These are phyloP conservation scores for Protophormia terraenovae DNA, from an alignment of 2,888 invertebrate species.

Conservation along the genomic window DNA sequence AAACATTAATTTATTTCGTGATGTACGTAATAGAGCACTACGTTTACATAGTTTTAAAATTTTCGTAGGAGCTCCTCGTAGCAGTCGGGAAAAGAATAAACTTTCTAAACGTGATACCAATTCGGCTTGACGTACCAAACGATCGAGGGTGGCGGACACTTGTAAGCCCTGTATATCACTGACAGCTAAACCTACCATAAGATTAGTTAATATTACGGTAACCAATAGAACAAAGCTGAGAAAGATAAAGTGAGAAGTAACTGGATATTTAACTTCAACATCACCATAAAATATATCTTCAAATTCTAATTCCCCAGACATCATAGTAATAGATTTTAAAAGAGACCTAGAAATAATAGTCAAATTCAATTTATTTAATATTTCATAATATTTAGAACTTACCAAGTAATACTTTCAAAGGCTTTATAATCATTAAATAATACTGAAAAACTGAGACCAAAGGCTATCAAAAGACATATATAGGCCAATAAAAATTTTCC, in stretches of 20 bases:
- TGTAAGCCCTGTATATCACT: conserved; percentile 92
- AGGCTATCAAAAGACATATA: conserved; percentile 90
- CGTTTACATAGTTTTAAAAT: conserved; percentile 86
- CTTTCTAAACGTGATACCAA: conserved; percentile 91
- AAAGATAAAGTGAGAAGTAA: conserved; percentile 89
- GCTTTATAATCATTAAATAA: conserved; percentile 89
- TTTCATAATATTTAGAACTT: not conserved
- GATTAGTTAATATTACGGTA: conserved; percentile 90
- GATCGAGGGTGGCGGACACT: conserved; percentile 89
- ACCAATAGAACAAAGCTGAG: conserved; percentile 89
- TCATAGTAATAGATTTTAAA: conserved; percentile 92
- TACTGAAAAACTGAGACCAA: conserved; percentile 91
- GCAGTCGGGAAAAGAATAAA: conserved; percentile 89
- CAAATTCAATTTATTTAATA: not conserved
- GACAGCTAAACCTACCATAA: conserved; percentile 92
- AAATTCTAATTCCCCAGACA: conserved; percentile 93
- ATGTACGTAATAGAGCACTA: conserved; percentile 89
- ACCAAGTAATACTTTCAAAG: conserved; percentile 84
- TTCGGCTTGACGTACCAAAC: conserved; percentile 91
- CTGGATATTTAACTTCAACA: conserved; percentile 84
- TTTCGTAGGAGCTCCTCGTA: conserved; percentile 86
- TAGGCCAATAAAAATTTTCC: conserved; percentile 91
- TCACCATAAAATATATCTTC: conserved; percentile 90
- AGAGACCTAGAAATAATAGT: conserved; percentile 78
- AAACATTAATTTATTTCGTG: conserved; percentile 87